A percentile compares a stretch with the other conserved stretches of the same genome.
phyloP scores from a whole-genome alignment of 1,140 invertebrate species.

The Sinonovacula constricta region DNA sequence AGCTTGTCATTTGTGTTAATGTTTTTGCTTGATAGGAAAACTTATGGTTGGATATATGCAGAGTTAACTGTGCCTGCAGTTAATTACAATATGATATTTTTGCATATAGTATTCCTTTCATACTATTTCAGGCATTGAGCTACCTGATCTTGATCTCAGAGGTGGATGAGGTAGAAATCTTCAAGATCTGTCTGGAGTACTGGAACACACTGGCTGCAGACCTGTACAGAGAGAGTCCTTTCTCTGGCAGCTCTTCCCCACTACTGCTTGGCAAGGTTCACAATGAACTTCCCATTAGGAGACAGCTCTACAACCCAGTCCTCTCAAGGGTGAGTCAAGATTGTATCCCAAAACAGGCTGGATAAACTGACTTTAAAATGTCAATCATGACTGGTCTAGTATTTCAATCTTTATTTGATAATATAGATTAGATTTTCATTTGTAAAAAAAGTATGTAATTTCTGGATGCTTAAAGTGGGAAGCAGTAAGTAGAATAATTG shows the following conservation, averaged over 20 bases:
- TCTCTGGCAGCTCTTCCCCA: slow-evolving; percentile 66
- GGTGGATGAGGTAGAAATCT: slow-evolving; percentile 99
- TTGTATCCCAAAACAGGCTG: background rate
- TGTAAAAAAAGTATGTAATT: too few relatives aligned
- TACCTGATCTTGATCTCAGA: slow-evolving; percentile 98
- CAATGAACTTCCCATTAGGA: slow-evolving; percentile 72
- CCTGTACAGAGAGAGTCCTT: slow-evolving; percentile 87
- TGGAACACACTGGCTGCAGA: slow-evolving; percentile 97
- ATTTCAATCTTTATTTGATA: too few relatives aligned
- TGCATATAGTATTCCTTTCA: too few relatives aligned
- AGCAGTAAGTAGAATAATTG: too few relatives aligned
- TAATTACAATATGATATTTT: too few relatives aligned
- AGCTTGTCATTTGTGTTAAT: too few relatives aligned
- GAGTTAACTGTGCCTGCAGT: too few relatives aligned
- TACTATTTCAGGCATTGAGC: slow-evolving; percentile 87
- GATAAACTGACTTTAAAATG: too few relatives aligned
- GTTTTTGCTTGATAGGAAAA: background rate
- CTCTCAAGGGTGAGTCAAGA: slow-evolving; percentile 69
- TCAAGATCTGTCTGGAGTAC: slow-evolving; percentile 99
- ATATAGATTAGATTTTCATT: too few relatives aligned
- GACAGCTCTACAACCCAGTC: slow-evolving; percentile 75
- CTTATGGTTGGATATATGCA: background rate
- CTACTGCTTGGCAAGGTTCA: slow-evolving; percentile 69
- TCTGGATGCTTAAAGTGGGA: too few relatives aligned
- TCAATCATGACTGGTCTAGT: too few relatives aligned